Base-by-base conservation (phyloP, 2,888 invertebrate species). In the Cinara cedri region DNA sequence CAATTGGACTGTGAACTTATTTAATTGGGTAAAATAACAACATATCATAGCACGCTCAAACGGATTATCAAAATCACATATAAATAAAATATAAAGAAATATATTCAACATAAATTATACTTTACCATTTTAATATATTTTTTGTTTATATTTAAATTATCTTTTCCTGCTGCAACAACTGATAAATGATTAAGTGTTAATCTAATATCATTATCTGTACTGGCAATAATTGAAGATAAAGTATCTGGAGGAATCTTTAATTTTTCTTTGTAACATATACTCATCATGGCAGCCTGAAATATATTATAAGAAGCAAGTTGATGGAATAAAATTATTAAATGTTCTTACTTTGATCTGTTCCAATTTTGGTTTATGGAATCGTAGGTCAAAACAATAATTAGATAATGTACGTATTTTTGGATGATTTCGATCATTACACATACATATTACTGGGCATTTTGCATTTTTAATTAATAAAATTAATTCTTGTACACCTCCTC, bases 391-490 rank as follows among this genome's bases (percentile, higher is more conserved):
- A 86, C 97, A 97, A 86, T 99, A 93, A 86, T 96, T 97, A 71
- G 93, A 91, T 11, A 99, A 88, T 0, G 96, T 93, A 80, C 97
- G 90, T 87, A 99, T 96, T 88, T 98, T 98, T 81, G 90, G 93
- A 86, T 95, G 93, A 85, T 93, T 93, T 63, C 98, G 89, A 87
- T 99, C 98, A 85, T 99, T 99, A 87, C 99, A 99, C 90, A 98
- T 98, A 86, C 98, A 97, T 84, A 98, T 92, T 75, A 98, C 91
- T 0, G 97, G 97, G 81, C 97, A 90, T 21, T 91, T 92, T 0
- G 95, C 89, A 0, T 89, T 88, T 87, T 98, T 99, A 82, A 99
- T 98, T 24, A 99, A 88, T 13, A 88, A 87, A 81, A 99, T 97
- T 63, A 99, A 87, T 87, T 98, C 98, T 87, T 96, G 94, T 72